phyloP scores from a whole-genome alignment of 1,140 invertebrate species.

The Drosophila mojavensis region DNA sequence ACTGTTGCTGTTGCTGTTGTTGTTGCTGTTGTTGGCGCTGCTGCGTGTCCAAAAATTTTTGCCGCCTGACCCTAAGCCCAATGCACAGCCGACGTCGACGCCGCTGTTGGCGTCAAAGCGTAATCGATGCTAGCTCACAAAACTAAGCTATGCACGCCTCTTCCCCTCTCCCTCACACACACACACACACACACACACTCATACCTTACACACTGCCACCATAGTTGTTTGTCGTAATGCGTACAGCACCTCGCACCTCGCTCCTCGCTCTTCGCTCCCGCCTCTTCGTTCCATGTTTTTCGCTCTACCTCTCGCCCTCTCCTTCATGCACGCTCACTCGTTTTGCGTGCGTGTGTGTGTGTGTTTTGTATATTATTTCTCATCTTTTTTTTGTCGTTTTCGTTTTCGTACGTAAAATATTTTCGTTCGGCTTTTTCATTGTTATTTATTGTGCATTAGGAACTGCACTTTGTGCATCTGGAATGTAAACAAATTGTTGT shows the following conservation, averaged over 20 bases:
- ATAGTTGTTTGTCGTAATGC: conserved; percentile 45
- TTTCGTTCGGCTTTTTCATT: conserved; percentile 35
- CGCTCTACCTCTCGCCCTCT: neutral
- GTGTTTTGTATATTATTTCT: conserved; percentile 25
- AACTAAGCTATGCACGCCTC: conserved; percentile 19
- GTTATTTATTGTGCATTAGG: conserved; percentile 49
- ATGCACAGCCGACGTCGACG: conserved; percentile 36
- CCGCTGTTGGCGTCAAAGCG: conserved; percentile 48
- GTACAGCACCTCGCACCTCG: conserved; percentile 10
- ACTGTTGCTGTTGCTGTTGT: conserved; percentile 8
- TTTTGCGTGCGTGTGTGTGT: conserved; percentile 24
- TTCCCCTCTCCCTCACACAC: neutral
- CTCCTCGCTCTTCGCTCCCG: too few species aligned
- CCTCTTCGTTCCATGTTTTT: neutral
- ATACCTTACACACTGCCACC: neutral
- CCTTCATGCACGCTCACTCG: neutral
- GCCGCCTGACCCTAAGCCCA: conserved; percentile 53
- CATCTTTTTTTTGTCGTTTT: conserved; percentile 7
- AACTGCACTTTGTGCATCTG: conserved; percentile 35
- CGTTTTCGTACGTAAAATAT: conserved; percentile 12
- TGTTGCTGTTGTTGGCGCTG: conserved; percentile 3
- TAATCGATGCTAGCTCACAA: conserved; percentile 48
- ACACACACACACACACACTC: neutral
- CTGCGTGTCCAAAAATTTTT: conserved; percentile 57
- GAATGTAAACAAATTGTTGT: conserved; percentile 48